Base-by-base conservation (phyloP, 2,113 vertebrate species). In the Bucco capensis region DNA sequence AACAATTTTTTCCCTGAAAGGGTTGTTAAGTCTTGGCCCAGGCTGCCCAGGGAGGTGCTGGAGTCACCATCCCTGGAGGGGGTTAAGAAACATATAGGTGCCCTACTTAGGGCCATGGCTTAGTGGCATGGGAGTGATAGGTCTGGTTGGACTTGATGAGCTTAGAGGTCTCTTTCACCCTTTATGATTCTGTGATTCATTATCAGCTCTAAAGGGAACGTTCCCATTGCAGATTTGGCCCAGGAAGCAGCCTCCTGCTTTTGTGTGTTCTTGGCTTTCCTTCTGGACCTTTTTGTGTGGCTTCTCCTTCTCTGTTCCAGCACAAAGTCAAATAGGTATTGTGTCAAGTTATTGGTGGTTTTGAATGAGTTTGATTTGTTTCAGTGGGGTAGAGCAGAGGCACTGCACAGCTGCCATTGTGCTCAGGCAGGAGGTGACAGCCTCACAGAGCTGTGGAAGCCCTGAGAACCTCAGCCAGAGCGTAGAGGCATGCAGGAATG, bases 401-500 rank as follows among this genome's bases (percentile, higher is more conserved):
- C 40, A 54, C 72, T 91, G 40, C 62, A 79, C 49, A 70, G 67
- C 79, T 79, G 1, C 0, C 19, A 10, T 5, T 28, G 57, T 75
- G 57, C 74, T 82, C 31, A 13, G 44, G 38, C 2, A 2, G 60
- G 69, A 90, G 93, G 80, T 92, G 90, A 88, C 4, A n/a, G 10
- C 69, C 65, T 56, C 50, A 31, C 84, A 94, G 93, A 95, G 74
- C 82, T 89, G 89, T 87, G 91, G 94, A 95, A 92, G 91, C 81
- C 87, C 71, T 96, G 95, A 95, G 95, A 96, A 96, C 91, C 82
- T 94, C 89, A 57, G 53, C 5, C 80, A 70, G 78, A 93, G 91
- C 94, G 58, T 46, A 95, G 92, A 85, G 95, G 95, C 93, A 95
- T 82, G 82, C 84, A 94, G 84, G 93, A 93, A 95, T 94, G 82